phyloP scores from a whole-genome alignment of 2,113 vertebrate species.

The Pseudois nayaur region DNA sequence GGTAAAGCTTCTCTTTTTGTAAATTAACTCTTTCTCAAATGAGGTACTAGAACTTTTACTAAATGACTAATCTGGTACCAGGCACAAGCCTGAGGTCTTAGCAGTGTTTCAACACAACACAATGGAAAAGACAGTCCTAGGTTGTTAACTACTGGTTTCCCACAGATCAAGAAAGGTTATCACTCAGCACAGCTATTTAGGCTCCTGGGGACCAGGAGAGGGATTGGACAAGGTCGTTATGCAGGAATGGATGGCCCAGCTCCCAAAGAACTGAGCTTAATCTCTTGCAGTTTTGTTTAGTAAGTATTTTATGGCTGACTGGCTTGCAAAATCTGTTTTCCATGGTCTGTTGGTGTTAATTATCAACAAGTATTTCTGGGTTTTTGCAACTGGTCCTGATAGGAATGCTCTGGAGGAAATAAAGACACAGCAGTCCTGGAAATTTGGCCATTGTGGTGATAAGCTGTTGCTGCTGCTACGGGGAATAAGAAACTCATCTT shows the following conservation, averaged over 20 bases:
- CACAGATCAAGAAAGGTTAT: background rate
- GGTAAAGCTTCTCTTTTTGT: background rate
- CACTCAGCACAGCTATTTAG: background rate
- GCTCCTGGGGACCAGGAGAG: background rate
- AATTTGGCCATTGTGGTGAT: background rate
- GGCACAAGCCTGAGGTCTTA: background rate
- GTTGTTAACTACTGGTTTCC: background rate
- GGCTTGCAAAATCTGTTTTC: conserved; percentile 39
- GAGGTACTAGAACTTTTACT: conserved; percentile 2
- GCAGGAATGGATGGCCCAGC: background rate
- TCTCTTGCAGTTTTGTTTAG: background rate
- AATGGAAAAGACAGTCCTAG: background rate
- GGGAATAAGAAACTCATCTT: background rate
- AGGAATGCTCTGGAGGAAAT: background rate
- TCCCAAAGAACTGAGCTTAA: background rate
- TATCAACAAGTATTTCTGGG: background rate
- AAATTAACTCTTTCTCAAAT: background rate
- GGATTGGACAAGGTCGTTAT: background rate
- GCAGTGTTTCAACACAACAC: background rate
- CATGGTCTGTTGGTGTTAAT: conserved; percentile 37
- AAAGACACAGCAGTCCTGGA: background rate
- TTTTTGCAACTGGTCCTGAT: background rate
- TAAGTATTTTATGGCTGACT: conserved; percentile 1
- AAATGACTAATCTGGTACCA: background rate
- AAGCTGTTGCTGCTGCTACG: background rate